Base-by-base conservation (phyloP, 2,797 vertebrate species). In the Pseudocheirus occidentalis region DNA sequence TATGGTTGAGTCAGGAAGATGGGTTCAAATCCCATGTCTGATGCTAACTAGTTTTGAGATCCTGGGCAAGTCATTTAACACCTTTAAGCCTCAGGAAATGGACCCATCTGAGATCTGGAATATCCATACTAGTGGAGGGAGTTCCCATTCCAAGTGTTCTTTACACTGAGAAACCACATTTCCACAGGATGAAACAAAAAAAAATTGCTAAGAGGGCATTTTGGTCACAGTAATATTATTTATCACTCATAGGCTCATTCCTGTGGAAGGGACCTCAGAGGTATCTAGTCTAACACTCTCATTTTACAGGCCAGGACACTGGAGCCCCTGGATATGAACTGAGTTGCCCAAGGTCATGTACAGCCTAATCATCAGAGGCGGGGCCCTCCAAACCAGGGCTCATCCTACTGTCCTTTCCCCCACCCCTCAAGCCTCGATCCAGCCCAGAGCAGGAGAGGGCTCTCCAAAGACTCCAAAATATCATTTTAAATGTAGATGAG, bases 401-500 rank as follows among this genome's bases (percentile, higher is more conserved):
- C 13, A 16, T 66, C 10, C 29, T 12, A 13, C 59, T 62, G 11
- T 34, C 29, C 58, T 59, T 11, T 12, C 4, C 31, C 24, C 59
- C 28, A 54, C 10, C 53, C 10, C 10, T 46, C 94, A 96, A 95
- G 91, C 91, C 91, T n/a, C 40, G 50, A 0, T 16, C 90, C 16
- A 92, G 90, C 62, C 62, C 81, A 90, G 93, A 56, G 87, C 57
- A 94, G 94, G 73, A 29, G 16, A 0, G 73, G 93, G 92, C 81
- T 96, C 94, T 93, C 93, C 50, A 0, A 0, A n/a, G 94, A 93
- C 66, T 55, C 54, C 11, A 5, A 0, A 14, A 90, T 92, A 93
- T 94, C 52, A 93, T 92, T 96, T 96, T 55, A 95, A 97, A 97
- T 96, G 95, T 34, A 95, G 90, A 95, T 96, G 57, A 53, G 50